Percentiles rank a stretch among this genome's conserved stretches.
Evolutionary conservation across 53 echinoderm and acorn worm species (phyloP).

Genomic region (Astropecten irregularis): DNA sequence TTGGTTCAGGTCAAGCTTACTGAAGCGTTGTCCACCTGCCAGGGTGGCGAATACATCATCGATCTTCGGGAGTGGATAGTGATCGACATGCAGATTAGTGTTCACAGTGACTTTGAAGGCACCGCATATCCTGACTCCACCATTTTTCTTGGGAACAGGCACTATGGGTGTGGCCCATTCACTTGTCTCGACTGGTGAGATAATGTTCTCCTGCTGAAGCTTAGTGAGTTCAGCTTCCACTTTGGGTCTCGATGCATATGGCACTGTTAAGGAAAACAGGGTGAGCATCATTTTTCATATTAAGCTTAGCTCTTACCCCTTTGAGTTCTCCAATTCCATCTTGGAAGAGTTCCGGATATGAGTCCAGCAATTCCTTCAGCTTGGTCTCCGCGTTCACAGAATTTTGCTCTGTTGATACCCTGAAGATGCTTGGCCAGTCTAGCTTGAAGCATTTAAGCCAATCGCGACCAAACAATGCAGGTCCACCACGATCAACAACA

Average conservation of each 20-base stretch:
- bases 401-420: neutral
- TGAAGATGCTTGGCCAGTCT: slow-evolving; percentile 33
- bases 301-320: slow-evolving; percentile 20
- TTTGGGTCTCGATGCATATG: slow-evolving; percentile 60
- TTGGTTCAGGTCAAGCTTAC: slow-evolving; percentile 66
- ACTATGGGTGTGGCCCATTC: slow-evolving; percentile 72
- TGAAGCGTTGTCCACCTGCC: slow-evolving; percentile 59
- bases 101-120: slow-evolving; percentile 71
- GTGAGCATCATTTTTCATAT: slow-evolving; percentile 36
- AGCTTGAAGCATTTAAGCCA: slow-evolving; percentile 43
- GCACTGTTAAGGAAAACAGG: slow-evolving; percentile 66
- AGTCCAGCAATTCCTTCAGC: slow-evolving; percentile 5
- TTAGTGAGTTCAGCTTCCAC: slow-evolving; percentile 64
- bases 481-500: slow-evolving; percentile 22
- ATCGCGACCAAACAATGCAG: slow-evolving; percentile 60
- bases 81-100: slow-evolving; percentile 44
- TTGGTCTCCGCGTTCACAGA: slow-evolving; percentile 10
- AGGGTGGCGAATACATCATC: slow-evolving; percentile 66
- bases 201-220: slow-evolving; percentile 47
- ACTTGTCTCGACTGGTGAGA: slow-evolving; percentile 49
- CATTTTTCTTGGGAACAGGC: slow-evolving; percentile 49
- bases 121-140: slow-evolving; percentile 63
- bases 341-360: slow-evolving; percentile 31
- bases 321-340: slow-evolving; percentile 52
- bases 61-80: slow-evolving; percentile 60